Conservation (phyloP, 2,888 invertebrate genomes). For the Aphrophora alni region DNA sequence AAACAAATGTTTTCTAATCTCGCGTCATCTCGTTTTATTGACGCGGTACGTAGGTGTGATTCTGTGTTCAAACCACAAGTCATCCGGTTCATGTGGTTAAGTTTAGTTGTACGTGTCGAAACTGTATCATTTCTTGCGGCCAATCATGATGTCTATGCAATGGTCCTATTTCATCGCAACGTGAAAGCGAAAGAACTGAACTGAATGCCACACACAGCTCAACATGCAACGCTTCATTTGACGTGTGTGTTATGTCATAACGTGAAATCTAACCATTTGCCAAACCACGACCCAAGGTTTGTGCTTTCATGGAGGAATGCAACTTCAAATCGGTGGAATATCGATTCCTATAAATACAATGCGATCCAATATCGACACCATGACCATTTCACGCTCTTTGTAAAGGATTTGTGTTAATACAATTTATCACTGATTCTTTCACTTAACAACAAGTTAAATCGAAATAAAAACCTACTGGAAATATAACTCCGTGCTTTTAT, state of each 20-base stretch:
- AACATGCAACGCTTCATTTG: not conserved
- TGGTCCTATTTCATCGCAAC: not conserved
- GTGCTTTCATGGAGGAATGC: not conserved
- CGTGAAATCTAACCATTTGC: not conserved
- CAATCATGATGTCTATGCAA: not conserved
- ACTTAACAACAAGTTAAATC: too few relatives aligned
- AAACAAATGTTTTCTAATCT: too few relatives aligned
- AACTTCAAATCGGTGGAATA: not conserved
- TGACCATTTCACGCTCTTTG: too few relatives aligned
- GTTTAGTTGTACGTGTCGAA: not conserved
- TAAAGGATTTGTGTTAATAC: too few relatives aligned
- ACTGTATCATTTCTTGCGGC: slow-evolving; percentile 5
- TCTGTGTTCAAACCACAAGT: not conserved
- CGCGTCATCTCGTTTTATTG: too few relatives aligned
- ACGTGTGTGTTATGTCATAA: not conserved
- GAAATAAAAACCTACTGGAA: too few relatives aligned
- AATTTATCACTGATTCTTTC: too few relatives aligned
- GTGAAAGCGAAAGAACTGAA: not conserved
- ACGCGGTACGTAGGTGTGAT: too few relatives aligned
- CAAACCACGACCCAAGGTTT: slow-evolving; percentile 9
- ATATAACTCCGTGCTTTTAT: too few relatives aligned
- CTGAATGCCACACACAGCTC: not conserved
- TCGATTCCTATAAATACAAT: not conserved
- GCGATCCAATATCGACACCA: too few relatives aligned
- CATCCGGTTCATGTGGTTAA: not conserved